A percentile compares a stretch with the other conserved stretches of the same genome.
phyloP scores from a whole-genome alignment of 2,797 vertebrate genomes.

The Diplodus sargus region DNA sequence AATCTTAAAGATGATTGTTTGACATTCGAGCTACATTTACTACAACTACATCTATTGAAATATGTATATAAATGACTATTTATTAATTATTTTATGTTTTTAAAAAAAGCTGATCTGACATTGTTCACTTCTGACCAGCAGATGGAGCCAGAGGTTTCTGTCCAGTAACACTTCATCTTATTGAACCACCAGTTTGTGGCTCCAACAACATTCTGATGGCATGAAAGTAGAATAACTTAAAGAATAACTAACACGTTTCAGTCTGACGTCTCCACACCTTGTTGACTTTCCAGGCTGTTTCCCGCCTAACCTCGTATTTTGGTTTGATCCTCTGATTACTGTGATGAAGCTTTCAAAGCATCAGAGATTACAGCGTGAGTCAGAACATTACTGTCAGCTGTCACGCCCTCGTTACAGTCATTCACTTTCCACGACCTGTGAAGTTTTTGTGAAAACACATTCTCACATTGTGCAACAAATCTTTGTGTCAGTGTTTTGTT shows the following conservation, averaged over 20 bases:
- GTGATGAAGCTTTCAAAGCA: not conserved
- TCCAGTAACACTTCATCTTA: too few species aligned
- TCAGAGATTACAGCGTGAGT: not conserved
- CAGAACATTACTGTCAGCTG: not conserved
- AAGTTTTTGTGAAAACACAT: constrained; percentile 5
- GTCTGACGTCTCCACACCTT: too few species aligned
- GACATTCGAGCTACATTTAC: too few species aligned
- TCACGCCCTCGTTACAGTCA: not conserved
- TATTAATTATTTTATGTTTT: too few species aligned
- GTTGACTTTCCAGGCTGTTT: not conserved
- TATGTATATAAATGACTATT: not conserved
- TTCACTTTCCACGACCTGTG: constrained; percentile 1
- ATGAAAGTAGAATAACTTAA: not conserved
- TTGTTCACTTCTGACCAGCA: constrained; percentile 31
- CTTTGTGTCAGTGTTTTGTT: not conserved
- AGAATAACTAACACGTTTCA: not conserved
- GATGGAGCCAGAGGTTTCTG: constrained; percentile 38
- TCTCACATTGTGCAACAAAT: not conserved
- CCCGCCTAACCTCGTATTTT: not conserved
- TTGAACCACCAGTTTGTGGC: too few species aligned
- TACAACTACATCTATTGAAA: not conserved
- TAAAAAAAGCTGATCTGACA: not conserved
- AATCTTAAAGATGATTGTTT: too few species aligned
- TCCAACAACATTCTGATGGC: not conserved
- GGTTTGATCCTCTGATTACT: not conserved